Evolutionary conservation across 2,113 vertebrate species (phyloP).

Genomic region (Perccottus glenii): DNA sequence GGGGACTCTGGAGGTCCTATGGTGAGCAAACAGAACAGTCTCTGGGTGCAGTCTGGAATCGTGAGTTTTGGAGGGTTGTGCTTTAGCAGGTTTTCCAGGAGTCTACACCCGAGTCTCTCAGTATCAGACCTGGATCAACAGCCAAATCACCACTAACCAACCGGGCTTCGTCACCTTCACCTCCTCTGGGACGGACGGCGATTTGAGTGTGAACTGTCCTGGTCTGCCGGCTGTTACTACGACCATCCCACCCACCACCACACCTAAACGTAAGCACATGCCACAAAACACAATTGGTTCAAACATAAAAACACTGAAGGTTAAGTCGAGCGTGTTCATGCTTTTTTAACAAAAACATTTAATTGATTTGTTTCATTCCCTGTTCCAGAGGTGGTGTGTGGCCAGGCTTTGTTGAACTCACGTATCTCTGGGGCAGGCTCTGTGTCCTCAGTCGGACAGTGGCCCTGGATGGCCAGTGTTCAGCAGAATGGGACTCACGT

Average conservation of each 20-base stretch:
- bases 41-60: slow-evolving; percentile 84
- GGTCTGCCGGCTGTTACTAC: slow-evolving; percentile 1
- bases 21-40: slow-evolving; percentile 72
- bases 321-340: too few species aligned
- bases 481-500: slow-evolving; percentile 54
- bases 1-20: slow-evolving; percentile 88
- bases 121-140: slow-evolving; percentile 82
- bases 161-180: slow-evolving; percentile 56
- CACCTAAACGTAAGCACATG: slow-evolving; percentile 3
- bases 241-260: neutral
- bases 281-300: neutral
- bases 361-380: neutral
- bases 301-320: neutral
- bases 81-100: slow-evolving; percentile 79
- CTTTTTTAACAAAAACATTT: too few species aligned
- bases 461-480: slow-evolving; percentile 85
- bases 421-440: slow-evolving; percentile 12
- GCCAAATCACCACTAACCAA: neutral
- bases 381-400: slow-evolving; percentile 66
- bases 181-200: slow-evolving; percentile 53
- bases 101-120: slow-evolving; percentile 84
- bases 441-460: slow-evolving; percentile 25
- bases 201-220: slow-evolving; percentile 36
- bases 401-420: slow-evolving; percentile 32
- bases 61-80: slow-evolving; percentile 88